phyloP scores from a whole-genome alignment of 2,113 vertebrate species.

The Psophia crepitans region DNA sequence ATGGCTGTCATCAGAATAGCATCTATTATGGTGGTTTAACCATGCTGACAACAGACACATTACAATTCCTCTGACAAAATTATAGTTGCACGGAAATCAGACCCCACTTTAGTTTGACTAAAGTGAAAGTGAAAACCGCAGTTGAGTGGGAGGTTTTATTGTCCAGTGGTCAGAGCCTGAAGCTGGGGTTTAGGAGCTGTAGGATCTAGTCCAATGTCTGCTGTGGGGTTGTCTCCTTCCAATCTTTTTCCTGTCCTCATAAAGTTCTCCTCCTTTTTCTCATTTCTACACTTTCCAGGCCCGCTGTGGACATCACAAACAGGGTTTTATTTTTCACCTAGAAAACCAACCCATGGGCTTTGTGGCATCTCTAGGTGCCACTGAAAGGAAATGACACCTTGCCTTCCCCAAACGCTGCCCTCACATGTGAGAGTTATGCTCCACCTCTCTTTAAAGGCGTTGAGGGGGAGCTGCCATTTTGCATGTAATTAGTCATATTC shows the following conservation, averaged over 20 bases:
- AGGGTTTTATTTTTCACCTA: not conserved
- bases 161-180: not conserved
- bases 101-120: not conserved
- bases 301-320: not conserved
- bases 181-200: not conserved
- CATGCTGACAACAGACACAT: not conserved
- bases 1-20: constrained; percentile 24
- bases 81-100: not conserved
- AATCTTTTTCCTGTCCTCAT: not conserved
- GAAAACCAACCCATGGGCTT: not conserved
- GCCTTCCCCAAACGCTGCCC: not conserved
- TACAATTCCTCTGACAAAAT: not conserved
- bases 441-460: not conserved
- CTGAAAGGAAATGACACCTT: not conserved
- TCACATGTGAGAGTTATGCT: not conserved
- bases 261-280: not conserved
- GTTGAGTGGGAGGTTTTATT: not conserved
- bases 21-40: not conserved
- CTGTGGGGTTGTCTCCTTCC: not conserved
- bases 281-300: not conserved
- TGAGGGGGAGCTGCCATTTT: not conserved
- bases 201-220: not conserved
- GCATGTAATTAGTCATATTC: not conserved
- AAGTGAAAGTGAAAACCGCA: not conserved
- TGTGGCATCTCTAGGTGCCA: not conserved